Conservation (phyloP, 1,140 invertebrate genomes). For the Drosophila pachea region DNA sequence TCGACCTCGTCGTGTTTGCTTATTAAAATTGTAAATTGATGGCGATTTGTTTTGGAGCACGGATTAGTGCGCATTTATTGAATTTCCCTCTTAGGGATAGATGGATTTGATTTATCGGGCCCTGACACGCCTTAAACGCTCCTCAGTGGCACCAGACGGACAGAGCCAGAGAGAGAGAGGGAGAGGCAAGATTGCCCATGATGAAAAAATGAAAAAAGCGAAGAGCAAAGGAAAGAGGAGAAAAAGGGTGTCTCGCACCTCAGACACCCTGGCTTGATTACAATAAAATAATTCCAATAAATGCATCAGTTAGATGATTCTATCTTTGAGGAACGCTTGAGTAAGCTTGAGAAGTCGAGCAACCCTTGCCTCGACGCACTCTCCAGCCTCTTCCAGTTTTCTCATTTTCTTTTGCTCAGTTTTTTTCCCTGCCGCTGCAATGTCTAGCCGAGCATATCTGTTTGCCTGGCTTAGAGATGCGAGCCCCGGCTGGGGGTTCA, state of each 20-base stretch:
- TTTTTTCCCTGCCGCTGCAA: constrained; percentile 6
- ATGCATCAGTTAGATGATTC: not conserved
- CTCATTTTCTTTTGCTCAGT: constrained; percentile 33
- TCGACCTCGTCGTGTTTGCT: constrained; percentile 28
- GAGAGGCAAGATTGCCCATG: constrained; percentile 10
- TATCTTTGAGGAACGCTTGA: not conserved
- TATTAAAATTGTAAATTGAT: constrained; percentile 53
- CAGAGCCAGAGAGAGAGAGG: not conserved
- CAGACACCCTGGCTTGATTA: not conserved
- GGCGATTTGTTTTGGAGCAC: constrained; percentile 37
- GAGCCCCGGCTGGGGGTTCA: constrained; percentile 38
- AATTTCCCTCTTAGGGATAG: not conserved
- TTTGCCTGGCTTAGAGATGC: constrained; percentile 57
- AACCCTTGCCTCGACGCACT: constrained; percentile 1
- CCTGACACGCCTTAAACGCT: constrained; percentile 26
- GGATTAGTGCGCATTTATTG: constrained; percentile 37
- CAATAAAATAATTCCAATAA: too few species aligned
- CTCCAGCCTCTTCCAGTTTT: constrained; percentile 20
- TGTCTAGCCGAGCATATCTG: constrained; percentile 40
- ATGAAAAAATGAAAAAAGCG: constrained; percentile 17
- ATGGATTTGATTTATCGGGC: constrained; percentile 30
- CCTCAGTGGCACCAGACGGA: constrained; percentile 42
- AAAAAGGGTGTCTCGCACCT: not conserved
- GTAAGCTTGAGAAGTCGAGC: too few species aligned
- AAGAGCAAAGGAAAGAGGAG: not conserved